Base-by-base conservation (phyloP, 2,113 vertebrate genomes). In the Pedetes capensis region DNA sequence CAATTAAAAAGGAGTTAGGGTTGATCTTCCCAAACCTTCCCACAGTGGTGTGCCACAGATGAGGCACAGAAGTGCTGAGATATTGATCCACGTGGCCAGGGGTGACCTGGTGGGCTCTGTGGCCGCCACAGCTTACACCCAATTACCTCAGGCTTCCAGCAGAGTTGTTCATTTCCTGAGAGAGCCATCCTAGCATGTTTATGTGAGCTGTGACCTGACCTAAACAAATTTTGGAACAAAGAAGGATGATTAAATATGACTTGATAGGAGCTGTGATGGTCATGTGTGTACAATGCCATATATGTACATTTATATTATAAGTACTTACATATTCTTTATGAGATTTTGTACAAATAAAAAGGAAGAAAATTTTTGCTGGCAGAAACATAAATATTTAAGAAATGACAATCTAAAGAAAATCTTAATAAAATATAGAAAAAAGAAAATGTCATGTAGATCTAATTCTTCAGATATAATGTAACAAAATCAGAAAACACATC, bases 391-490 rank as follows among this genome's bases (percentile, higher is more conserved):
- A 51, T 81, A 55, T 79, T 81, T 32, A 29, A 55, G 53, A 92
- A 76, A 47, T 59, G 16, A 69, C 12, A 42, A 9, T 47, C 57
- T 78, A 37, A 81, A 94, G 69, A 93, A 66, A 85, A 37, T 86
- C 42, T 78, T 71, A 85, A 55, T 71, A 49, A 71, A 61, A 69
- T 51, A 51, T 71, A 4, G 8, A 71, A 83, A 84, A 47, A 81
- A 69, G 2, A 59, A 83, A 69, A 61, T 0, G 12, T 57, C n/a
- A 64, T 55, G 57, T 34, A 72, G 12, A 82, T 27, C 5, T 34
- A 76, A 66, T 85, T 91, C 20, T 87, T 10, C 75, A 29, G 2
- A 10, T 85, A 66, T 61, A 49, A 75, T 25, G 47, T 87, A 76
- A 78, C 37, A 84, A 76, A 88, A 91, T 47, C 25, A 53, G 72